Evolutionary conservation across 2,888 invertebrate genomes (phyloP), one percentile per base, ranked within the genome.

Genomic region (Rhagonycha lutea): DNA sequence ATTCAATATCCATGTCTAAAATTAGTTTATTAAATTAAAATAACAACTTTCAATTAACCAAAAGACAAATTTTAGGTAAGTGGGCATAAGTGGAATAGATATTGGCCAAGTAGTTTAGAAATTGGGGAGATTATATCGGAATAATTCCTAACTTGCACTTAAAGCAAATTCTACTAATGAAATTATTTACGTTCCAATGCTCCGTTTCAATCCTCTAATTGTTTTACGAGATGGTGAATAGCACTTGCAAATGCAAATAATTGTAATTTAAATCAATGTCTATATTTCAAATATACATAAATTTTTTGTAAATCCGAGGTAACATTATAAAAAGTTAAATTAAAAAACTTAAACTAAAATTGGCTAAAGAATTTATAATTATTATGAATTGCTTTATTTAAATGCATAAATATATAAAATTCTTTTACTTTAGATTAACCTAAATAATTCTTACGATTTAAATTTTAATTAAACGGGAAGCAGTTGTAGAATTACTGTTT

Each of bases 71-170:
- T 32, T 32, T 32, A 32, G n/a, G 12, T 47, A 47, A n/a, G 47
- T 47, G n/a, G n/a, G 47, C n/a, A 47, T 7, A 47, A 47, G 47
- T 47, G 47, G 47, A 47, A 47, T 47, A 47, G 47, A 47, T 47
- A n/a, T 47, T 47, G n/a, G n/a, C 47, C 47, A 70, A 72, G 75
- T 76, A 76, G 73, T 68, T 73, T 71, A 32, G 73, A 76, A 76
- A 76, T 76, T 73, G 68, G 68, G 69, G 70, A 62, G 73, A 67
- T 62, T 67, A 29, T 63, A 69, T 70, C 32, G 28, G 70, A 70
- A 76, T 76, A 73, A 70, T 61, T 69, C 73, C 76, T 76, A 76
- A 76, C 76, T 76, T 76, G 70, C 73, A 76, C 76, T 76, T 70
- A 70, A 76, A 76, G 73, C 70, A 73, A 76, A 74, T 74, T 74